These are phyloP conservation scores for Orientallactaga sibirica DNA, from an alignment of 2,797 vertebrate species.

Conservation along the genomic window DNA sequence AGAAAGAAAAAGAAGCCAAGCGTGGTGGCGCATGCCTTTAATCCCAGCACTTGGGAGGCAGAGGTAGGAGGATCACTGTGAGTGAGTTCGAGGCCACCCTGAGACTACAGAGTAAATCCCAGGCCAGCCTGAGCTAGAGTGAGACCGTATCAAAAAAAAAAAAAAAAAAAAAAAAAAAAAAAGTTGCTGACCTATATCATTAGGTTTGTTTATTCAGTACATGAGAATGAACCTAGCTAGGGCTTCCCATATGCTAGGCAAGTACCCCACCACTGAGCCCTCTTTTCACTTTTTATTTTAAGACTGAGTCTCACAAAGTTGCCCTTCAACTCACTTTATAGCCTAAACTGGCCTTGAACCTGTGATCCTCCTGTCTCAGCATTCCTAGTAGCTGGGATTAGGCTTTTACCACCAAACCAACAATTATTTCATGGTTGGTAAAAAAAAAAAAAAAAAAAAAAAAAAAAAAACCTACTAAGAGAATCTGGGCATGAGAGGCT, in stretches of 20 bases:
- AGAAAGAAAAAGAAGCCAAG: neutral
- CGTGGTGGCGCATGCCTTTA: no score
- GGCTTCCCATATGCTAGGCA: neutral
- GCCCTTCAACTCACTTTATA: neutral
- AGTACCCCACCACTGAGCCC: neutral
- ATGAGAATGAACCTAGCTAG: neutral
- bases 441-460: neutral
- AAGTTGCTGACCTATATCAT: neutral
- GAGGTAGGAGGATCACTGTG: no score
- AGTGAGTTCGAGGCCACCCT: no score
- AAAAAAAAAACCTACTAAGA: neutral
- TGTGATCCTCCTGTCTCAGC: no score
- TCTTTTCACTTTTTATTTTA: neutral
- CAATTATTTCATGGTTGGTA: slow-evolving; percentile 29
- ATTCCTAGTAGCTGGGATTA: neutral
- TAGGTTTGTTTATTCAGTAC: neutral
- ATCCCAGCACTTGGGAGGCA: no score
- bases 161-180: no score
- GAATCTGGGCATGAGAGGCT: neutral
- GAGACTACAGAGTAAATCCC: no score
- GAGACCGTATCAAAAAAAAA: no score
- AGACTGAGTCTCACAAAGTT: neutral
- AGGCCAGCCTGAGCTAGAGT: no score
- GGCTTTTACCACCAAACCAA: neutral
- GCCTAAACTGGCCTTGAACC: neutral